phyloP scores from a whole-genome alignment of 2,888 invertebrate genomes.

The Schrankia costaestrigalis region DNA sequence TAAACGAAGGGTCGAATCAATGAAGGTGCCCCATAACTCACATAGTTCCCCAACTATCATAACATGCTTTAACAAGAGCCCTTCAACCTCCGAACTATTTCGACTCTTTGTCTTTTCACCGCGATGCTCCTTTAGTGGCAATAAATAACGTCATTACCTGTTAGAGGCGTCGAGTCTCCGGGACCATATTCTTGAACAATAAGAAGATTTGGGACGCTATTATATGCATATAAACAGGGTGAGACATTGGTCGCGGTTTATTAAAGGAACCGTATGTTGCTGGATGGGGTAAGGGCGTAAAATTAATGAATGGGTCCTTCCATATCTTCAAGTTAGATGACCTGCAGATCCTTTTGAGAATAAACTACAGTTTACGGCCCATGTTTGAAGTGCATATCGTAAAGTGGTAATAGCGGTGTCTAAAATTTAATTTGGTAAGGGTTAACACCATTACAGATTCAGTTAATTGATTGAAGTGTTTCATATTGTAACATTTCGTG shows the following conservation, averaged over 20 bases:
- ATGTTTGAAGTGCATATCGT: constrained; percentile 18
- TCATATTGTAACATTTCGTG: too few species aligned
- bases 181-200: constrained; percentile 70
- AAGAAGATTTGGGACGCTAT: constrained; percentile 67
- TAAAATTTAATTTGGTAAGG: constrained; percentile 8
- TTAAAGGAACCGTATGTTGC: constrained; percentile 45
- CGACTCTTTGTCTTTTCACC: constrained; percentile 59
- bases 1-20: constrained; percentile 31
- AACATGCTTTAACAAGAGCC: constrained; percentile 48
- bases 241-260: constrained; percentile 60
- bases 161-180: constrained; percentile 48
- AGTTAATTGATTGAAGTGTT: too few species aligned
- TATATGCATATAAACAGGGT: constrained; percentile 66
- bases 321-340: constrained; percentile 32
- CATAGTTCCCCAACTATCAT: constrained; percentile 52
- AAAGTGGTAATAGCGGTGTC: constrained; percentile 8
- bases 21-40: constrained; percentile 35
- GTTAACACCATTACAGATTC: too few species aligned
- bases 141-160: constrained; percentile 78
- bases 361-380: constrained; percentile 20
- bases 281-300: constrained; percentile 31
- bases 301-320: constrained; percentile 33
- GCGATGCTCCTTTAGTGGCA: constrained; percentile 57
- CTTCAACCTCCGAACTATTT: constrained; percentile 47
- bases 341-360: constrained; percentile 24